Evolutionary conservation across 2,113 vertebrate genomes (phyloP), one percentile per base, ranked within the genome.

Genomic region (Ceyx margarethae): DNA sequence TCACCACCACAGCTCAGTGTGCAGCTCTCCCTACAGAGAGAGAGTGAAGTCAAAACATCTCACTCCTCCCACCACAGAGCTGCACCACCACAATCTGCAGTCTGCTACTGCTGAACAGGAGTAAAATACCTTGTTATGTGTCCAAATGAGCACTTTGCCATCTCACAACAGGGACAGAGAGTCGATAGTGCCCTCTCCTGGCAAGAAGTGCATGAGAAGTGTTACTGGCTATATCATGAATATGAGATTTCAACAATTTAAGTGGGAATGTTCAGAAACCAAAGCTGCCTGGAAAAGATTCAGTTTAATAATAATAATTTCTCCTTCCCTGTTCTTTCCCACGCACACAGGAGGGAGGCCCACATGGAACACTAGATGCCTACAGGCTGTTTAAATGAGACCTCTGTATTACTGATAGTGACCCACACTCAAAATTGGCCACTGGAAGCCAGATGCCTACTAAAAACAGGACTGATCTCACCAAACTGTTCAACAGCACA

Each of bases 121-220:
- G 29, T 66, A 67, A 87, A 87, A 87, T 15, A 89, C 1, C 37
- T 66, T 14, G 20, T 4, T 43, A 13, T 3, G 28, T 2, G 31
- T 37, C 64, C 65, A 81, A 54, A 61, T 1, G 4, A 91, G 84
- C 64, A 51, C 37, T 15, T 15, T 8, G 43, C 40, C 6, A 28
- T 10, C 51, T 74, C 29, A 0, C 40, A 56, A 28, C n/a, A 26
- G 1, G 8, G 79, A 72, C 31, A 68, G 31, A 87, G 61, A 74
- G 57, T 33, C 17, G 15, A 65, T 10, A 81, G 87, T 78, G 95
- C 95, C 95, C 95, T 85, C 96, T 95, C 65, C 85, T 74, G 94
- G 87, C 85, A 94, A 33, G 35, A 80, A 53, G 35, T 2, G 9
- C n/a, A 28, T 4, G 31, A 85, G n/a, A 76, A 85, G 69, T 0